These are phyloP conservation scores for Rhynchomys soricoides DNA, from an alignment of 2,113 vertebrate genomes.

Conservation along the genomic window DNA sequence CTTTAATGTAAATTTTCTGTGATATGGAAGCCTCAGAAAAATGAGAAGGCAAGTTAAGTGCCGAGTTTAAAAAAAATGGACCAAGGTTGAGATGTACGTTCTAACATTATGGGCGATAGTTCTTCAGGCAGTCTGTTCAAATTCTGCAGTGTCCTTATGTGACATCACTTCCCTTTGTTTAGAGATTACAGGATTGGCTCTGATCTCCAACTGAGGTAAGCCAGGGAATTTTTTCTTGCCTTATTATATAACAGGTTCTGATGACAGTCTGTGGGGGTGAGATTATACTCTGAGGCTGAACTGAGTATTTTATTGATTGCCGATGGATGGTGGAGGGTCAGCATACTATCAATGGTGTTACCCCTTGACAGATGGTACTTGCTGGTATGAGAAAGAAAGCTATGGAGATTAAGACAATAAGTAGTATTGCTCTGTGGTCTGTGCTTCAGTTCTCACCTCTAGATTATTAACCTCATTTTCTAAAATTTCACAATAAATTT, in stretches of 20 bases:
- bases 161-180: not conserved
- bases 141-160: not conserved
- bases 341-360: not conserved
- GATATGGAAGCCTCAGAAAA: too few species aligned
- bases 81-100: not conserved
- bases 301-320: not conserved
- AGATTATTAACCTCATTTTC: not conserved
- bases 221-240: too few species aligned
- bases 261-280: not conserved
- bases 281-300: not conserved
- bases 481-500: not conserved
- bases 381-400: not conserved
- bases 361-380: not conserved
- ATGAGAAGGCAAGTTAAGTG: not conserved
- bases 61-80: not conserved
- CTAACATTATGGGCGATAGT: too few species aligned
- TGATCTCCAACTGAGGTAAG: not conserved
- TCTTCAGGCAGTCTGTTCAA: not conserved
- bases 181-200: fast-evolving
- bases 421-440: not conserved
- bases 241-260: not conserved
- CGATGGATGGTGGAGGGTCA: not conserved
- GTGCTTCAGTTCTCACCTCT: not conserved
- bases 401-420: not conserved
- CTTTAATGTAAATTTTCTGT: not conserved